Evolutionary conservation across 2,797 vertebrate species (phyloP), one percentile per base, ranked within the genome.

Genomic region (Amazona ochrocephala): DNA sequence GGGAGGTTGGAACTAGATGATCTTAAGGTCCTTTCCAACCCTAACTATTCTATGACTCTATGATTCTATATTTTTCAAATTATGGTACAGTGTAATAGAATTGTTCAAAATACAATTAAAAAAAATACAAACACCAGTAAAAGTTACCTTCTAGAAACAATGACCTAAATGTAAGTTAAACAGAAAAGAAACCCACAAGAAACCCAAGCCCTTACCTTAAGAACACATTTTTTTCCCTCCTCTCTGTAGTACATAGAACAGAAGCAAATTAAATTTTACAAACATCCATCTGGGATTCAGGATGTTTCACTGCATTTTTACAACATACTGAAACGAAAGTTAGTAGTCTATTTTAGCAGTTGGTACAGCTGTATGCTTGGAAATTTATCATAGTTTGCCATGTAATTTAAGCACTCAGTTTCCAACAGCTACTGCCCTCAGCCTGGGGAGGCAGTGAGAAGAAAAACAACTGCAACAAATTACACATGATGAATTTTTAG

Each of bases 381-480:
- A 86, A 81, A 91, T 95, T 87, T 91, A 90, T 95, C 83, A 91
- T 61, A 83, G 70, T 91, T 94, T 91, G 54, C 76, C 66, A 54
- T 16, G 50, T 77, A 96, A 95, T 89, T 95, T 94, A 93, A 93
- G 86, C 67, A 79, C 56, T 82, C 30, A 20, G 58, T 92, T 93
- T 89, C 73, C 64, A 95, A 47, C 71, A 87, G 71, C 68, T 87
- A 93, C 29, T 67, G 67, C 76, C 76, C 54, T 84, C 94, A 87
- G 77, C 64, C 71, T 20, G 5, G 27, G 50, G 34, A 94, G 48
- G 11, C 65, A 91, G 39, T 3, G 16, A 81, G 21, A 23, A 68
- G 16, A 13, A 54, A 87, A 89, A 83, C 82, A 45, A 75, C 34
- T 50, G n/a, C 30, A 87, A 82, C 84, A 88, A 95, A 94, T 83